A percentile compares a stretch with the other conserved stretches of the same genome.
Conservation (phyloP, 2,797 vertebrate genomes). For the Poeciliopsis turneri region DNA sequence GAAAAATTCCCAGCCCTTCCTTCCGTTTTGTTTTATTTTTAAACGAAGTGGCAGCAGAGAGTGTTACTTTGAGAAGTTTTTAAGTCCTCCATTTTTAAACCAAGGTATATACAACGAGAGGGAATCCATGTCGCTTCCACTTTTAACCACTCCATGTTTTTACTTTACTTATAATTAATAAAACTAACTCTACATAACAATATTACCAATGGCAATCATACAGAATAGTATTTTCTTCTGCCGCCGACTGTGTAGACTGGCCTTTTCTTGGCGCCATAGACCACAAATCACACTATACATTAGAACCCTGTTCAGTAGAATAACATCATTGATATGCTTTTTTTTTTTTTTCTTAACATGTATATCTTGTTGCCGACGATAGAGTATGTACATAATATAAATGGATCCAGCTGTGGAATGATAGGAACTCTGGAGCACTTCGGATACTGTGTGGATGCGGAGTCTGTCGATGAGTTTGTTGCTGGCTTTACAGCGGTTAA, state of each 20-base stretch:
- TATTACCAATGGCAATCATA: slow-evolving; percentile 80
- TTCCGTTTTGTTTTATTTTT: slow-evolving; percentile 70
- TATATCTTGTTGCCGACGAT: slow-evolving; percentile 76
- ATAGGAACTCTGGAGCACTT: slow-evolving; percentile 77
- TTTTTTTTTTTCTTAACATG: slow-evolving; percentile 76
- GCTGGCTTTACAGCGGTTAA: slow-evolving; percentile 59
- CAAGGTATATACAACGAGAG: slow-evolving; percentile 82
- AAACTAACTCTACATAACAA: slow-evolving; percentile 83
- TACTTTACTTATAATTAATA: slow-evolving; percentile 82
- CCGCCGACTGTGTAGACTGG: slow-evolving; percentile 65
- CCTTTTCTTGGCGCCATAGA: slow-evolving; percentile 68
- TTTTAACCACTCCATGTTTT: slow-evolving; percentile 68
- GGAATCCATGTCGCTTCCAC: slow-evolving; percentile 74
- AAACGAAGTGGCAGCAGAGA: slow-evolving; percentile 79
- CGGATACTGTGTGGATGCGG: slow-evolving; percentile 62
- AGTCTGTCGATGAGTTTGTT: slow-evolving; percentile 51
- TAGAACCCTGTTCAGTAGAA: slow-evolving; percentile 82
- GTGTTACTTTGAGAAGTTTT: slow-evolving; percentile 62
- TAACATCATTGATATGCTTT: slow-evolving; percentile 82
- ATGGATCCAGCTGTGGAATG: slow-evolving; percentile 79
- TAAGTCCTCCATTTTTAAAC: slow-evolving; percentile 73
- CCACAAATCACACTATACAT: slow-evolving; percentile 83
- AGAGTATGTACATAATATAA: slow-evolving; percentile 81
- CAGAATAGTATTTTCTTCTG: slow-evolving; percentile 80
- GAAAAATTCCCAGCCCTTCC: slow-evolving; percentile 80